phyloP scores from a whole-genome alignment of 2,888 invertebrate species.

The Eilema griseolum region DNA sequence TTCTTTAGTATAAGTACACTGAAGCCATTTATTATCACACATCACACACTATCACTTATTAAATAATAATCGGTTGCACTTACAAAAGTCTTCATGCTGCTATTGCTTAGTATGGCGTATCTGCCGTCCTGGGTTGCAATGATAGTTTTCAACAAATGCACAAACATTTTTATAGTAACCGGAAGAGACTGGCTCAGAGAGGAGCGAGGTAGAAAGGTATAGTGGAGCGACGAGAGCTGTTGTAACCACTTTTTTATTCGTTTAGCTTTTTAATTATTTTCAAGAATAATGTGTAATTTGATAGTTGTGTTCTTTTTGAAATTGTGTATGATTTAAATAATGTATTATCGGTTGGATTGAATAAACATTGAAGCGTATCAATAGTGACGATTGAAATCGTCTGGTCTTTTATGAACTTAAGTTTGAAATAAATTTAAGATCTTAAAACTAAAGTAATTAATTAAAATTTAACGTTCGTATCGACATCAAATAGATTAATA shows the following conservation, averaged over 20 bases:
- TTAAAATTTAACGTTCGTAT: too few relatives aligned
- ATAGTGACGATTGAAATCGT: background rate
- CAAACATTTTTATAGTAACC: slow-evolving; percentile 80
- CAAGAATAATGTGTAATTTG: slow-evolving; percentile 20
- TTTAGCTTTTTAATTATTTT: slow-evolving; percentile 24
- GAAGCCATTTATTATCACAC: slow-evolving; percentile 11
- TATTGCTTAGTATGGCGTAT: slow-evolving; percentile 65
- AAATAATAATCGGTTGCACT: slow-evolving; percentile 55
- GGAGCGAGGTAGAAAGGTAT: slow-evolving; percentile 74
- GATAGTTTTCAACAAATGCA: slow-evolving; percentile 72
- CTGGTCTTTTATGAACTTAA: background rate
- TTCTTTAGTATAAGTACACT: background rate
- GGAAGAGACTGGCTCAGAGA: slow-evolving; percentile 79
- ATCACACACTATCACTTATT: slow-evolving; percentile 24
- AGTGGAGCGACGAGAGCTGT: slow-evolving; percentile 63
- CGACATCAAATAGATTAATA: too few relatives aligned
- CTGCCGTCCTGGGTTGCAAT: slow-evolving; percentile 66
- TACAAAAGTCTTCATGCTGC: slow-evolving; percentile 83
- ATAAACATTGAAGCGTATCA: background rate
- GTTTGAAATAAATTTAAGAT: background rate
- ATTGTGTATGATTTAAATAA: background rate
- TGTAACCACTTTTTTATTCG: slow-evolving; percentile 43
- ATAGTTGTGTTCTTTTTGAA: slow-evolving; percentile 9
- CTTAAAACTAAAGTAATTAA: background rate
- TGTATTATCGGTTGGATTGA: background rate